Conservation (phyloP, 23 tunicate genomes). For the Phallusia fumigata region DNA sequence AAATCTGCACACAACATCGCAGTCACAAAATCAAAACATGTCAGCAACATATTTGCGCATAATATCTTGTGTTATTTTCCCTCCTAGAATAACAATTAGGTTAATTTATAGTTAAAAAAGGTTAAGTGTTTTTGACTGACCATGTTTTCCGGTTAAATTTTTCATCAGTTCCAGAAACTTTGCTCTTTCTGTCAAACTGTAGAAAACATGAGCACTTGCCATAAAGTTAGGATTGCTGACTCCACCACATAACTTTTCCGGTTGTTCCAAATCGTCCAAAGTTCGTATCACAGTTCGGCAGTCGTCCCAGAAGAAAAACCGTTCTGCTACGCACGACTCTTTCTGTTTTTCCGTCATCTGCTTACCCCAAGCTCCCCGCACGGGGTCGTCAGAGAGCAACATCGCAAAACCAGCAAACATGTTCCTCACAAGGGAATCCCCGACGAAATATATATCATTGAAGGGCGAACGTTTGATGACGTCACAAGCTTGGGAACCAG, state of each 20-base stretch:
- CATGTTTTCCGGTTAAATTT: neutral
- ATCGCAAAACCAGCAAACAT: slow-evolving; percentile 46
- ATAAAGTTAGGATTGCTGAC: slow-evolving; percentile 12
- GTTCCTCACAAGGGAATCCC: slow-evolving; percentile 67
- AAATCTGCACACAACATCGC: no score
- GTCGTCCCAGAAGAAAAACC: slow-evolving; percentile 28
- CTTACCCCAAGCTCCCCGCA: slow-evolving; percentile 26
- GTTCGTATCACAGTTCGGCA: slow-evolving; percentile 2
- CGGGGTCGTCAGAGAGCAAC: slow-evolving; percentile 22
- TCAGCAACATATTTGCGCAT: no score
- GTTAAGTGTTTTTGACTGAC: neutral
- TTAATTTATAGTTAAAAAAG: no score
- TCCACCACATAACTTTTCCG: slow-evolving; percentile 34
- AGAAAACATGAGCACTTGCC: slow-evolving; percentile 4
- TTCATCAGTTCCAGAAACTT: neutral
- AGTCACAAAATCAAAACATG: no score
- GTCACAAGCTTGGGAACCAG: slow-evolving; percentile 24
- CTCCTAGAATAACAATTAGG: no score
- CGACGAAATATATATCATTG: slow-evolving; percentile 40
- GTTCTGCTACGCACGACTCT: slow-evolving; percentile 7
- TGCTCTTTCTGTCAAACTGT: neutral
- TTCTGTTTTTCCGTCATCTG: slow-evolving; percentile 23
- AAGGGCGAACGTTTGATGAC: slow-evolving; percentile 6
- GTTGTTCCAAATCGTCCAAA: neutral
- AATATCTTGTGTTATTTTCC: no score